phyloP scores from a whole-genome alignment of 1,140 invertebrate species.

The Homarus americanus region DNA sequence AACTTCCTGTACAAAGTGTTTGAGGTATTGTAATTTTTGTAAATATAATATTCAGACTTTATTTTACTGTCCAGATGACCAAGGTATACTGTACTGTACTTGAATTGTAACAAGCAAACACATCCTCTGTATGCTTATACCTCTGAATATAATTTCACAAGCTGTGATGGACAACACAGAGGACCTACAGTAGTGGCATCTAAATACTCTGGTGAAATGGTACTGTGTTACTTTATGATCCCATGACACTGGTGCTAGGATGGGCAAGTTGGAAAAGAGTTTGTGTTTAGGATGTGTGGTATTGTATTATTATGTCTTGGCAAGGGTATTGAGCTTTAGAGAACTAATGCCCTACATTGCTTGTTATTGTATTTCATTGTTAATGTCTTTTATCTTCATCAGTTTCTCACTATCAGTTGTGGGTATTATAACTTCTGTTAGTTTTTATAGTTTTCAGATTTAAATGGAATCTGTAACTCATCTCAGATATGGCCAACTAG shows the following conservation, averaged over 20 bases:
- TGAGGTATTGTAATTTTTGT: neutral
- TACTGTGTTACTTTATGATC: conserved; percentile 5
- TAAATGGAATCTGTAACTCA: conserved; percentile 17
- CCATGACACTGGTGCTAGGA: conserved; percentile 42
- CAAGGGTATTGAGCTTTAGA: conserved; percentile 39
- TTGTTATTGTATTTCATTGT: conserved; percentile 40
- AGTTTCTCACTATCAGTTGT: conserved; percentile 7
- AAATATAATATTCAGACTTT: neutral
- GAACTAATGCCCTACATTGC: conserved; percentile 22
- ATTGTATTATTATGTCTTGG: conserved; percentile 31
- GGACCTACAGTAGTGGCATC: neutral
- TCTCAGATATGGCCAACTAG: conserved; percentile 62
- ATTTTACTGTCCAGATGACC: neutral
- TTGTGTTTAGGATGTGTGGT: conserved; percentile 43
- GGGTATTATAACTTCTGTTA: conserved; percentile 1
- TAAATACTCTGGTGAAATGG: neutral
- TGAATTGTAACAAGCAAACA: neutral
- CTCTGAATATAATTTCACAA: neutral
- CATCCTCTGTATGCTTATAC: neutral
- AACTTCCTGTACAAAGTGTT: neutral
- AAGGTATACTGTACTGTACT: too few species aligned
- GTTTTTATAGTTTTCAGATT: conserved; percentile 28
- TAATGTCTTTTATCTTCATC: conserved; percentile 22
- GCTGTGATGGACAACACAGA: neutral
- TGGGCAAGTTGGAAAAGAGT: conserved; percentile 59